These are phyloP conservation scores for Clistopyga incitator DNA, from an alignment of 2,888 invertebrate species.

Conservation along the genomic window DNA sequence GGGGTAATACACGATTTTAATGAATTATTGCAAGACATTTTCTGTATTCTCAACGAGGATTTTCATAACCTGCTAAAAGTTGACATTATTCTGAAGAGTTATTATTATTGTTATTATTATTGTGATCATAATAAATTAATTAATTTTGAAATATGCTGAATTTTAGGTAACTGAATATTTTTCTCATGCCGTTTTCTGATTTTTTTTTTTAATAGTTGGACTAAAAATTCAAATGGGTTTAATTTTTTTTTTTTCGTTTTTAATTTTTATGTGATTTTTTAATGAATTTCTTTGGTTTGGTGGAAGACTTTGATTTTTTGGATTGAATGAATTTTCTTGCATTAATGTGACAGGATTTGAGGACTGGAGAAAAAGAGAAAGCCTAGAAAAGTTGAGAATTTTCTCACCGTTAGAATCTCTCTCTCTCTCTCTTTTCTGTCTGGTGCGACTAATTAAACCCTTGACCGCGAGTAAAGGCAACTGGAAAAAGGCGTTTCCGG, in stretches of 20 bases:
- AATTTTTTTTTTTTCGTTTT: too few species aligned
- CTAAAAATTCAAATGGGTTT: too few species aligned
- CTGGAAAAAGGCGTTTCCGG: background rate
- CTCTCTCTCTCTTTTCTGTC: constrained; percentile 20
- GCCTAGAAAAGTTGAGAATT: background rate
- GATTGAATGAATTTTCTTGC: background rate
- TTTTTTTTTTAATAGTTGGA: too few species aligned
- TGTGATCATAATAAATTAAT: too few species aligned
- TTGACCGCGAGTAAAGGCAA: constrained; percentile 34
- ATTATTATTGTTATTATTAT: background rate
- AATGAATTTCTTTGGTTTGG: too few species aligned
- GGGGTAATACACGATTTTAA: background rate
- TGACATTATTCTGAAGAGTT: too few species aligned
- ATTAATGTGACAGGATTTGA: background rate
- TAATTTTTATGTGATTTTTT: too few species aligned
- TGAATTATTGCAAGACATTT: background rate
- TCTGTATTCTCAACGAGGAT: background rate
- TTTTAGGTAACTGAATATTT: too few species aligned
- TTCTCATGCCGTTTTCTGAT: too few species aligned
- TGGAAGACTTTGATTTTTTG: too few species aligned
- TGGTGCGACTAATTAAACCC: constrained; percentile 33
- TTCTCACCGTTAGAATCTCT: constrained; percentile 7
- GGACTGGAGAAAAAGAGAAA: background rate
- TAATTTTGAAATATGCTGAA: too few species aligned
- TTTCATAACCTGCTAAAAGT: background rate